Evolutionary conservation across 2,797 vertebrate species (phyloP), one percentile per base, ranked within the genome.

Genomic region (Lepilemur septentrionalis): DNA sequence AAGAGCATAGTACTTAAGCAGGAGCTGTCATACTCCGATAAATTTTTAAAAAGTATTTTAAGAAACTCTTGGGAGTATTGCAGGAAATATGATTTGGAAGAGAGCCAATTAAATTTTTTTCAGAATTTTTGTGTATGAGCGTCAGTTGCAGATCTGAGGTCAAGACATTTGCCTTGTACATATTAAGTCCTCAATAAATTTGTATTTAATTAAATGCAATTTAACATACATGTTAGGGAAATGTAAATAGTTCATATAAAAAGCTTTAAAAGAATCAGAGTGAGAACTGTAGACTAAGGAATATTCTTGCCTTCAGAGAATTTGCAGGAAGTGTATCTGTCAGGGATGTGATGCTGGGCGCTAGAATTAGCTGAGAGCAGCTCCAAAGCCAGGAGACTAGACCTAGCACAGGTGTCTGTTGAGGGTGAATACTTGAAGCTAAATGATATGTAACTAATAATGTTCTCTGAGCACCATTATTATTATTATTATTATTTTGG

Each of bases 161-260:
- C 12, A 80, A 61, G 41, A 41, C 8, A 25, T 48, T 32, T 83
- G 17, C 6, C 3, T 30, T 83, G 18, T 7, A 43, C 18, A 22
- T 84, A 89, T 41, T 55, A 76, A 94, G 12, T 83, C 23, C 17
- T 69, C 55, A 94, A 52, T 72, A 86, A 70, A 59, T 86, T 5
- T 75, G 5, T 59, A 69, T 61, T 87, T 70, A 81, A 50, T 81
- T 73, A 91, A 59, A 61, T 84, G 5, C 41, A 32, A 65, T 69
- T 93, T 72, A 78, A 30, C 28, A 23, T 81, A 57, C 13, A 15
- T 59, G 3, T 79, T 61, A 41, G 65, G 1, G 17, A 81, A 85
- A 91, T 50, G 30, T 43, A 88, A 87, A 55, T 79, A 2, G 28
- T 67, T 1, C 43, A 25, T 78, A 41, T 72, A 12, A 76, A 85